These are phyloP conservation scores for Chrysolina haemoptera DNA, from an alignment of 2,888 invertebrate species.

Conservation along the genomic window DNA sequence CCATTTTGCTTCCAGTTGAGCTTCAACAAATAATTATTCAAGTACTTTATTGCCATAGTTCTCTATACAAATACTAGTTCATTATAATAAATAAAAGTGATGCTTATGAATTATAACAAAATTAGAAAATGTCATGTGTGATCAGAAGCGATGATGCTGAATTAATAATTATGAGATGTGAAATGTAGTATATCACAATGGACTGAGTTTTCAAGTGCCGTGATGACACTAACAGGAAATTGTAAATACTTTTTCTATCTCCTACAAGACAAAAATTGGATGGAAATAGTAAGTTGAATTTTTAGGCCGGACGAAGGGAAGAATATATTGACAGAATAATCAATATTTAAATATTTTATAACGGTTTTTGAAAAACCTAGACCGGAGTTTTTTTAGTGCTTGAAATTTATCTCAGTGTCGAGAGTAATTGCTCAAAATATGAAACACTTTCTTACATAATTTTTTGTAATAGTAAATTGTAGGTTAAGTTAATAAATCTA, in stretches of 20 bases:
- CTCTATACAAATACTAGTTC: not conserved
- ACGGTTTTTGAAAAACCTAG: too few species aligned
- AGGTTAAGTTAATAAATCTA: too few species aligned
- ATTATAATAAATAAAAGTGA: constrained; percentile 5
- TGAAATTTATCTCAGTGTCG: too few species aligned
- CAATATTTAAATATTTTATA: too few species aligned
- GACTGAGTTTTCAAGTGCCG: not conserved
- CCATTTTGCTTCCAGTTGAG: not conserved
- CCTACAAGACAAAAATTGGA: not conserved
- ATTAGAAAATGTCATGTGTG: not conserved
- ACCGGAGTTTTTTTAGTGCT: too few species aligned
- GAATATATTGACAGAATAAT: too few species aligned
- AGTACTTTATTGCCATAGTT: not conserved
- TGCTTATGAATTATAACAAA: not conserved
- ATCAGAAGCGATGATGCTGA: constrained; percentile 1
- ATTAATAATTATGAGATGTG: not conserved
- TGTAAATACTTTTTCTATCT: not conserved
- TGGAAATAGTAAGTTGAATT: too few species aligned
- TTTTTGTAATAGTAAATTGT: too few species aligned
- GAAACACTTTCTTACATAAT: too few species aligned
- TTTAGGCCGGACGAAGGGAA: too few species aligned
- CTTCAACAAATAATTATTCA: not conserved
- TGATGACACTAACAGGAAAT: not conserved
- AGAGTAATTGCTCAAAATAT: too few species aligned
- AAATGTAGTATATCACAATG: constrained; percentile 10